Base-by-base conservation (phyloP, 1,140 invertebrate species). In the Drosophila ambigua region DNA sequence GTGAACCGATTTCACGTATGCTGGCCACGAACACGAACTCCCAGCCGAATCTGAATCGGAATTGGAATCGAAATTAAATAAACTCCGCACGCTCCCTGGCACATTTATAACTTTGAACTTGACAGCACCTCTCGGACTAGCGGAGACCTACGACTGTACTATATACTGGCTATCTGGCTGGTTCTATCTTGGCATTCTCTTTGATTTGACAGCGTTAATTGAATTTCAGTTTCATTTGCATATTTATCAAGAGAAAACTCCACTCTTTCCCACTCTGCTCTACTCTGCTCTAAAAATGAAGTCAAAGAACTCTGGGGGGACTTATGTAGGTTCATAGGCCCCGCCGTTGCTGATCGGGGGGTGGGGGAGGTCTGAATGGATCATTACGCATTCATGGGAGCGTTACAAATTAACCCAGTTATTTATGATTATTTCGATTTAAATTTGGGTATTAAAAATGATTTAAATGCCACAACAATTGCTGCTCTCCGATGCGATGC, bases 361-460 rank as follows among this genome's bases (percentile, higher is more conserved):
- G 5, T 76, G 74, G 77, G 8, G 28, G 7, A 6, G 26, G 80
- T 61, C 66, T 90, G 63, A 78, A 90, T 77, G 85, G 57, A 81
- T 90, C 85, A 90, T 90, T 90, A 73, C 59, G 53, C 80, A 90
- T 79, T 77, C 85, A 75, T 39, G 61, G 75, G 74, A 90, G 85
- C 85, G 85, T 90, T 82, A 79, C 85, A 90, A 87, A 85, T 90
- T 90, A 90, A 85, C 85, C 85, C 75, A 90, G 77, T 87, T 90
- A 90, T 90, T 85, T 82, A 90, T 79, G 78, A 90, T 72, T 85
- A 90, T 90, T 85, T 66, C 66, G 67, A 35, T 46, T 67, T 63
- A 60, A 80, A 66, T 85, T 84, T 84, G 67, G 80, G 62, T 64
- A 60, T 82, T 64, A 59, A 69, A 80, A 80, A 85, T 85, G 73